Base-by-base conservation (phyloP, 2,888 invertebrate species). In the Apeira syringaria region DNA sequence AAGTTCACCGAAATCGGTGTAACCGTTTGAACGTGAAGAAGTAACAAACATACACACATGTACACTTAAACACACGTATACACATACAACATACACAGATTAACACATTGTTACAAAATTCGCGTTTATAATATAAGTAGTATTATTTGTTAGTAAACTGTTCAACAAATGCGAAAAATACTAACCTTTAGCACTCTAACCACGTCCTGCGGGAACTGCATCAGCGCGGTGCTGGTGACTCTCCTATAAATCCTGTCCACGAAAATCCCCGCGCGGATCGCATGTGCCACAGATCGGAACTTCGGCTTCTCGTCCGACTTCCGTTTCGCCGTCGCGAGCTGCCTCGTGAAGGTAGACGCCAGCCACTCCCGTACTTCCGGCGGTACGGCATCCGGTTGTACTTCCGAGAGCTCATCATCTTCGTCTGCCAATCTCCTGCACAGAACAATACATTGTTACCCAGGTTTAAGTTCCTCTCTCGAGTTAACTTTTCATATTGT, bases 351-450 rank as follows among this genome's bases (percentile, higher is more conserved):
- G 29, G 98, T 98, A 47, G 98, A 96, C 45, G 98, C 98, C 78
- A 98, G 90, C 98, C 98, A 98, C 83, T 98, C 98, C 61, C 98
- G 93, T 27, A 98, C 98, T 81, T 98, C 98, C 47, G 96, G 97
- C 25, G 98, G 98, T 34, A 98, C 98, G 6, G 98, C 97, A 78
- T 98, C 98, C 38, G 98, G 98, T 71, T 98, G 97, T 40, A 98
- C 98, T 82, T 98, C 98, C 28, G 97, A 97, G 58, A 98, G 88
- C 82, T 98, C 98, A 81, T 98, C 98, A 80, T 98, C 98, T 81
- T 98, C 98, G 67, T 96, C 96, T 26, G 95, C 95, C 77, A 95
- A 85, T 64, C 95, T 92, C 90, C 95, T 95, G 91, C 62, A 52
- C 72, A 80, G 63, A 80, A 47, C 53, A 12, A 24, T 11, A 7